Evolutionary conservation across 2,797 vertebrate genomes (phyloP).

Genomic region (Catostomus latipinnis): DNA sequence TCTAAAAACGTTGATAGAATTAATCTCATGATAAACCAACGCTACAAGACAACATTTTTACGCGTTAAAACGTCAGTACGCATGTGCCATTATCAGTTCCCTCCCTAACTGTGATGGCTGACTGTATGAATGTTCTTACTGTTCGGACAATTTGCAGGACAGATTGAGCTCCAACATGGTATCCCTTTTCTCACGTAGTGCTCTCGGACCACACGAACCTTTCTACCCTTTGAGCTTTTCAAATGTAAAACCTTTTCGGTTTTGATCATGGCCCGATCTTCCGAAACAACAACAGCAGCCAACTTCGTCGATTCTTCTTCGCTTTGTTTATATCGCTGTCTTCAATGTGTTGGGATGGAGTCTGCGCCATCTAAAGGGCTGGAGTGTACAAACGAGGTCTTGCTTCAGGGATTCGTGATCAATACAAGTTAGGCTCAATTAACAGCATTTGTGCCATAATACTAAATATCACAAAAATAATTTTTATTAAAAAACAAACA

Average conservation of each 20-base stretch:
- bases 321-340: background rate
- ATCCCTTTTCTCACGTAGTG: slow-evolving; percentile 88
- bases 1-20: background rate
- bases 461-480: no score
- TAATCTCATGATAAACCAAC: background rate
- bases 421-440: no score
- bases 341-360: background rate
- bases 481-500: no score
- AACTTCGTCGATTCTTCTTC: slow-evolving; percentile 3
- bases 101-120: background rate
- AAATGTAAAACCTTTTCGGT: slow-evolving; percentile 88
- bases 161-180: slow-evolving; percentile 85
- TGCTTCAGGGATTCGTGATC: no score
- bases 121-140: slow-evolving; percentile 59
- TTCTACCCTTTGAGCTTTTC: slow-evolving; percentile 84
- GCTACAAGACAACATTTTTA: background rate
- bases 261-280: slow-evolving; percentile 81
- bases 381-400: no score
- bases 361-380: no score
- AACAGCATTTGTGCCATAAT: no score
- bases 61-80: background rate
- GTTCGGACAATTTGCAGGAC: slow-evolving; percentile 79
- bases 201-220: slow-evolving; percentile 92
- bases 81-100: background rate
- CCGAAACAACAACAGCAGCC: slow-evolving; percentile 21